Evolutionary conservation across 2,113 vertebrate species (phyloP), one percentile per base, ranked within the genome.

Genomic region (Ceyx cyanopectus): DNA sequence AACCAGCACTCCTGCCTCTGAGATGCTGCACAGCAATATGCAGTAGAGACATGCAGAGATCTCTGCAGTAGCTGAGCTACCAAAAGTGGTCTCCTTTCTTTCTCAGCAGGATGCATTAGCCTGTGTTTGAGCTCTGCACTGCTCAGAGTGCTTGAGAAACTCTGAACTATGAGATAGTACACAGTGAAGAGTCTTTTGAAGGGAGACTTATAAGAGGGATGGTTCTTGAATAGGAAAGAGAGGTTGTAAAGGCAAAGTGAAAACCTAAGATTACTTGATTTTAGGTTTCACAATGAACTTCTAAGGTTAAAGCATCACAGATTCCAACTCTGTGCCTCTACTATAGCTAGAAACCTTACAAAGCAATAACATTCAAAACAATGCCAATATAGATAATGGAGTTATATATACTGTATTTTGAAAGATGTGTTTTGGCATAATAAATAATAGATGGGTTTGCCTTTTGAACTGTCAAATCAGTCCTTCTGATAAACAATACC

Each of bases 391-490:
- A 83, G 48, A 34, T 46, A 72, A 30, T 6, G 12, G 51, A 81
- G 32, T 69, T 69, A 58, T 4, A 34, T 34, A 83, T 15, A 58
- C 46, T 43, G 48, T 56, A 62, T 80, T 92, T 90, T 73, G 87
- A 91, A 92, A 88, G 69, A 95, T 30, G 45, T 60, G 78, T 65
- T 94, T 92, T 9, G 12, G 84, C 81, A 74, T 83, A 73, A 85
- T 76, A 94, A 95, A 87, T 91, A 95, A 92, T 86, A 90, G 74
- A 87, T 73, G 37, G 66, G 41, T 96, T 83, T 85, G 62, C 68
- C 72, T 87, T 96, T 89, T 76, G 79, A 90, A 68, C 75, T 80
- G 77, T 91, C 94, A 96, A 92, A 94, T 87, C 46, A 92, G 89
- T 90, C 21, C 54, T 67, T 82, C 50, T 87, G 60, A 88, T 93